Base-by-base conservation (phyloP, 2,888 invertebrate species). In the Melipona beecheii region DNA sequence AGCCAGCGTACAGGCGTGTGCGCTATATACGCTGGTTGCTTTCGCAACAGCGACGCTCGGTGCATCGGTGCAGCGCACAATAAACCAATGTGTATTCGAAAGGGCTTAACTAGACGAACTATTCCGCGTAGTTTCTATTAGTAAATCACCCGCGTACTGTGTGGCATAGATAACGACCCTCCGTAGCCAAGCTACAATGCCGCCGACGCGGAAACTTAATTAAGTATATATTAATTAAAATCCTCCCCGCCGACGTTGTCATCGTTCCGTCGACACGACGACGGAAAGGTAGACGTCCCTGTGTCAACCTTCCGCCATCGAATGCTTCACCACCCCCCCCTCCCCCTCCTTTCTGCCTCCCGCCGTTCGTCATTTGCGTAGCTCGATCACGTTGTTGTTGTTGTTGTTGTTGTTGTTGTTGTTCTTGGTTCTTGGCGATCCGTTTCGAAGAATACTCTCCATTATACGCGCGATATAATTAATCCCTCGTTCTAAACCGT, bases 171-270 rank as follows among this genome's bases (percentile, higher is more conserved):
- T 91, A 92, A 90, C 90, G 84, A 87, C 80, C 83, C 81, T 13
- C 84, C 83, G 86, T 86, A 76, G 83, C 84, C 75, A 74, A 64
- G 90, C 89, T 89, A 89, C 90, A 89, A 89, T 83, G 69, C 89
- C 89, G 83, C 81, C 85, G 89, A 88, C 84, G 87, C 87, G 87
- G 89, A 89, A 89, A 90, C 92, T 93, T 93, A 93, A 93, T 93
- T 93, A 92, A 90, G 92, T 90, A 91, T 91, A 93, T 92, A 92
- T 93, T 93, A 93, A 93, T 93, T 92, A 93, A 93, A 93, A 91
- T 92, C 87, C 82, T 49, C 50, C 64, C 80, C 60, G 19, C 21
- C 68, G 60, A 21, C 71, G 62, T 83, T 86, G 66, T 70, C 69
- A 65, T 60, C 69, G 54, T 52, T 24, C 49, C 56, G 24, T 31